A percentile compares a stretch with the other conserved stretches of the same genome.
phyloP scores from a whole-genome alignment of 2,113 vertebrate genomes.

The Stegastes partitus region DNA sequence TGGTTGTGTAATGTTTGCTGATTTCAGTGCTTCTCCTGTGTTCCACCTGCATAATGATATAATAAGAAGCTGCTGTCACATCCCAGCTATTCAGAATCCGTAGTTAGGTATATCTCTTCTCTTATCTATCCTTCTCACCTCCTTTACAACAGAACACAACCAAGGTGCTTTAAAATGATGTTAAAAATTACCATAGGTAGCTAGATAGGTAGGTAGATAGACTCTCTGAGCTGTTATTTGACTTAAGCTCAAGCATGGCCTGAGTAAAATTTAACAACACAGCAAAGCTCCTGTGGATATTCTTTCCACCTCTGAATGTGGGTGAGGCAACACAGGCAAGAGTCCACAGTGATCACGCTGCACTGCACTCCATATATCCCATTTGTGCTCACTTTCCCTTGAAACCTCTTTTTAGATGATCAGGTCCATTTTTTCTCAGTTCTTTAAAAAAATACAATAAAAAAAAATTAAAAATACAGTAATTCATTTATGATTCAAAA shows the following conservation, averaged over 20 bases:
- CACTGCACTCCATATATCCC: constrained; percentile 32
- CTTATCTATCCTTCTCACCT: background rate
- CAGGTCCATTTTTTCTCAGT: background rate
- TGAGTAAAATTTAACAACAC: constrained; percentile 32
- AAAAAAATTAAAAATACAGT: background rate
- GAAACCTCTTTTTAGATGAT: background rate
- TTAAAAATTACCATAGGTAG: background rate
- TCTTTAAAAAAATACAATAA: no score
- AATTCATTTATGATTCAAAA: constrained; percentile 6
- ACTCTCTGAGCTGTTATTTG: constrained; percentile 1
- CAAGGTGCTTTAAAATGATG: background rate
- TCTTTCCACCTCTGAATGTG: constrained; percentile 62
- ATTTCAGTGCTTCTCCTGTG: constrained; percentile 38
- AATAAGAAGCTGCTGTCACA: constrained; percentile 34
- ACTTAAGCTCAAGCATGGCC: constrained; percentile 23
- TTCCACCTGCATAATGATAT: constrained; percentile 56
- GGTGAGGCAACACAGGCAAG: constrained; percentile 40
- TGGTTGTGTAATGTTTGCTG: constrained; percentile 39
- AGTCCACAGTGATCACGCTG: constrained; percentile 38
- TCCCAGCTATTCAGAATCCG: constrained; percentile 26
- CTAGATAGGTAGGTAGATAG: constrained; percentile 2
- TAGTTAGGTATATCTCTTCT: background rate
- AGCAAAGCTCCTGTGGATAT: constrained; percentile 12
- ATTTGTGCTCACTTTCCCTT: constrained; percentile 24
- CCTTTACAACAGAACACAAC: background rate